Evolutionary conservation across 2,888 invertebrate species (phyloP), one percentile per base, ranked within the genome.

Genomic region (Lapara coniferarum): DNA sequence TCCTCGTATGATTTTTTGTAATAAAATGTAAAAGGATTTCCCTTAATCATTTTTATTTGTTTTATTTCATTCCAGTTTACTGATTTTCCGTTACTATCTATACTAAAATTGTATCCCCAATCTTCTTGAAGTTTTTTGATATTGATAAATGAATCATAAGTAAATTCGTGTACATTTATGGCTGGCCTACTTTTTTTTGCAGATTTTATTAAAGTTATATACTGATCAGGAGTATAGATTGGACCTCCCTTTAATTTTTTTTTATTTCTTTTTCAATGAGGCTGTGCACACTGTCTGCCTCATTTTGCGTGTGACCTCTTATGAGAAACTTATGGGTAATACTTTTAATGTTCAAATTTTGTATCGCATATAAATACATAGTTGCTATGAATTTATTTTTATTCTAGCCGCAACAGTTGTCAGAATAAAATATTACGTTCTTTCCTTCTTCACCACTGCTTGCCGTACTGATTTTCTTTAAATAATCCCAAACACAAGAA

Each of bases 261-360:
- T 69, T 69, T 8, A 69, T 49, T 69, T 69, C 70, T 51, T 68
- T 72, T 68, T 69, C 71, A 25, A 72, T 72, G 5, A 72, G n/a
- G 53, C 69, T 69, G 52, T 72, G 70, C 10, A 69, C 68, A 46
- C 58, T 72, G 51, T 71, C 68, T 56, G 77, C 84, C 71, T 83
- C 83, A 70, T 85, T 85, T 74, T 85, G 84, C 14, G 80, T 79
- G 69, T 85, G 86, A 66, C 82, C 81, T 67, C 58, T 71, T n/a
- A 85, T 81, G n/a, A 82, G 67, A 73, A 78, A 84, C 71, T 82
- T 84, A 71, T 84, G 82, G 30, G 76, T 80, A 66, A 84, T 81
- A 63, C 71, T 74, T 66, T 73, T 67, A 55, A 81, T 76, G 67
- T 75, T 75, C 66, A 75, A 71, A 66, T 66, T 66, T 57, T 57